Evolutionary conservation across 2,797 vertebrate genomes (phyloP), one percentile per base, ranked within the genome.

Genomic region (Brachymystax lenok): DNA sequence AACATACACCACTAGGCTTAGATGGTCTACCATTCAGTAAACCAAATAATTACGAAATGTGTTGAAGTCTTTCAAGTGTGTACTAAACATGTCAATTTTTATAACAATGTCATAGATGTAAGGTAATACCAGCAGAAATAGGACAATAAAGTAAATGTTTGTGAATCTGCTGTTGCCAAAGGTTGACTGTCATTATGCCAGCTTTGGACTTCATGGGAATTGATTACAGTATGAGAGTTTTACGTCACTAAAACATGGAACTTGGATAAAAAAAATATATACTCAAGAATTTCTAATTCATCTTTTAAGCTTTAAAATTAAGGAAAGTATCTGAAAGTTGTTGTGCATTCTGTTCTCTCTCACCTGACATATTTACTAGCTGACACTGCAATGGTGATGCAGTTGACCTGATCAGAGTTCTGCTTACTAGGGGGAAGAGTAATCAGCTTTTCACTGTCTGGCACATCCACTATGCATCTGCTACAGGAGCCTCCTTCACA

Each of bases 381-480:
- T 40, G 54, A 82, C 74, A 54, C 33, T 5, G 35, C 66, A 68
- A 30, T 16, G 27, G 6, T 30, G 30, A 68, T 35, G 27, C 16
- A 27, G 63, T n/a, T 66, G 63, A 66, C 27, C 63, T 66, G 63
- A 66, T 4, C 24, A 66, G 63, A 6, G 73, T 76, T 87, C 78
- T 87, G 86, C 87, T 89, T 87, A 88, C 79, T 77, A 86, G 83
- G 83, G 79, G 61, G 78, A 87, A 78, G 63, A 27, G 51, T 88
- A 91, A 91, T 89, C 86, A 73, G 88, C 86, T 69, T 71, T 87
- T 56, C 80, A 71, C 75, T 52, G 77, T 77, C 79, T 80, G 80
- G 82, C 71, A 46, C 19, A 16, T 82, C 78, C 30, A 69, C 5
- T 59, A 10, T 79, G 82, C 78, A 76, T 73, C 14, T 28, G 70